Percentiles rank a stretch among this genome's conserved stretches.
phyloP scores from a whole-genome alignment of 2,113 vertebrate genomes.

The Camelus bactrianus region DNA sequence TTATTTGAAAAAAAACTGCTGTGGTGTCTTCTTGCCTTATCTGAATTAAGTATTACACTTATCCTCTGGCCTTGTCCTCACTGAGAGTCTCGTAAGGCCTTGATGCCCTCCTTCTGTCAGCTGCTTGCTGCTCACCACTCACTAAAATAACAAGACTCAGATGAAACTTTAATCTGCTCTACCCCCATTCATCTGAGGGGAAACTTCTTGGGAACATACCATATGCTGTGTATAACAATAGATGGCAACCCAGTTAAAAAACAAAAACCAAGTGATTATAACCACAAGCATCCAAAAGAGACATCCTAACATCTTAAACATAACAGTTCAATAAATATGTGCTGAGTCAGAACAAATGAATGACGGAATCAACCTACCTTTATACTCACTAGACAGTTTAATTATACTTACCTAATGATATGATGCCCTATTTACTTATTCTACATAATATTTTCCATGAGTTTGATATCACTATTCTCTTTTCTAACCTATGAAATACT shows the following conservation, averaged over 20 bases:
- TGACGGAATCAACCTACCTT: conserved; percentile 7
- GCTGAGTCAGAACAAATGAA: not conserved
- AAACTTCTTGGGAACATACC: not conserved
- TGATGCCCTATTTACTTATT: not conserved
- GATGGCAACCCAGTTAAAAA: not conserved
- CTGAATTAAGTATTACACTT: conserved; percentile 11
- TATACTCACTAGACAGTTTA: not conserved
- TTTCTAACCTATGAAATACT: conserved; percentile 19
- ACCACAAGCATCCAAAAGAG: not conserved
- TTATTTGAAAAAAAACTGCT: conserved; percentile 46
- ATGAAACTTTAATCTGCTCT: not conserved
- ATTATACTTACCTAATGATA: not conserved
- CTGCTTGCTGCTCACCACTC: not conserved
- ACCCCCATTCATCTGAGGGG: not conserved
- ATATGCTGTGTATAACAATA: not conserved
- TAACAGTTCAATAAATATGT: not conserved
- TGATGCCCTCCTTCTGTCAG: conserved; percentile 34
- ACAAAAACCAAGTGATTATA: not conserved
- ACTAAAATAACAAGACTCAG: not conserved
- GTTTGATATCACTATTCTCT: not conserved
- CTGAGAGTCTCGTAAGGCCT: not conserved
- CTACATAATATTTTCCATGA: not conserved
- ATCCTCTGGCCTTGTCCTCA: conserved; percentile 8
- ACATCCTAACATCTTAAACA: conserved; percentile 1
- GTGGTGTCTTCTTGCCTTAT: not conserved